phyloP scores from a whole-genome alignment of 2,888 invertebrate genomes.

The Psococerastis gibbosa region DNA sequence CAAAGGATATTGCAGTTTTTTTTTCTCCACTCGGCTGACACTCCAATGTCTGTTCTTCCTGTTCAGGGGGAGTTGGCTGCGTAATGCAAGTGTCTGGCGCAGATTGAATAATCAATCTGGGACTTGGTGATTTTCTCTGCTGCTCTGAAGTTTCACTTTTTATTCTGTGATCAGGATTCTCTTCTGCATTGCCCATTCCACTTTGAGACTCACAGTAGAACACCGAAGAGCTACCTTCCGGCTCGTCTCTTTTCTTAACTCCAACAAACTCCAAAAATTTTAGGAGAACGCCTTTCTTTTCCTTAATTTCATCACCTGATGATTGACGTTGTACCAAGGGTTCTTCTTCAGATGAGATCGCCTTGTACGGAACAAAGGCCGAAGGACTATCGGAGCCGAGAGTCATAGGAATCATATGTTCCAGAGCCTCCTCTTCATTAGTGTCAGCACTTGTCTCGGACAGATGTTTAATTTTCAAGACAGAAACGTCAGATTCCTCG shows the following conservation, averaged over 20 bases:
- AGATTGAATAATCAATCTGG: background rate
- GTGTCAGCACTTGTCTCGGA: too few species aligned
- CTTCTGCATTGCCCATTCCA: background rate
- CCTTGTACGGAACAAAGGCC: background rate
- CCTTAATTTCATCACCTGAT: background rate
- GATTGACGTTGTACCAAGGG: background rate
- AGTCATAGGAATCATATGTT: too few species aligned
- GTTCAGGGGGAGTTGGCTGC: background rate
- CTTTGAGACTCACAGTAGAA: constrained; percentile 1
- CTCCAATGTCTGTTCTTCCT: background rate
- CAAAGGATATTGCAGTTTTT: background rate
- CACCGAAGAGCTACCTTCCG: background rate
- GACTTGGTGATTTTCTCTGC: background rate
- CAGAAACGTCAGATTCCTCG: too few species aligned
- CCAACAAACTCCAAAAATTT: constrained; percentile 6
- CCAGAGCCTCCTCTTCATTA: too few species aligned
- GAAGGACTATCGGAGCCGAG: background rate
- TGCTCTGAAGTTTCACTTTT: too few species aligned
- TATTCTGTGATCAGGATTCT: background rate
- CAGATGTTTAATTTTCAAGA: too few species aligned
- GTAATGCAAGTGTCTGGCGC: background rate
- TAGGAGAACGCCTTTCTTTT: constrained; percentile 3
- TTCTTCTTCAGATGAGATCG: background rate
- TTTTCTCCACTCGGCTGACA: background rate
- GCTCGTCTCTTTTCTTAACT: background rate